Base-by-base conservation (phyloP, 1,140 invertebrate species). In the Zaprionus camerounensis region DNA sequence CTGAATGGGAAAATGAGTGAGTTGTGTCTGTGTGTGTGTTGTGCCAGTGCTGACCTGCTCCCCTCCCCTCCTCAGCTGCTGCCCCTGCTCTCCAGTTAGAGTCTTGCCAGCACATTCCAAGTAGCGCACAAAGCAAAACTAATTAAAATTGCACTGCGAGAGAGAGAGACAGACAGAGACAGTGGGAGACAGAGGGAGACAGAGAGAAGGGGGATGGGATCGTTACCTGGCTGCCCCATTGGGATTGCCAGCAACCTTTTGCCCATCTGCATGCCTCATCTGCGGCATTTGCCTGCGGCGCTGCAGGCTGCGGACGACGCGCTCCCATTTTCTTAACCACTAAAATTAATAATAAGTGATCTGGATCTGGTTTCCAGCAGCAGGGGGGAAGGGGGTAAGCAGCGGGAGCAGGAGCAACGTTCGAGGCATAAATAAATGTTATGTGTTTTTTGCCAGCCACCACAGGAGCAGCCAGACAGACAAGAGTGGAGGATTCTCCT, bases 291-390 rank as follows among this genome's bases (percentile, higher is more conserved):
- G 81, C 83, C 88, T 84, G 88, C 75, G 88, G 88, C 88, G 56
- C 67, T 91, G 46, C 4, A 5, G 38, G 38, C 51, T 36, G 49
- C 31, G 34, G 31, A 36, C 64, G 57, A 76, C 56, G 38, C 68
- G 81, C 91, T 88, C 78, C 78, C 74, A 91, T 91, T 84, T 91
- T 83, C 81, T 85, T 88, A 92, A 91, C 91, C 91, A 92, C 91
- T 92, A 92, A 92, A 91, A 91, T 91, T 91, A 92, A 92, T 92
- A 92, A 92, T 91, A 92, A 92, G 91, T 92, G 91, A 92, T 92
- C 91, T 92, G 81, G 83, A 86, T 91, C 81, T 88, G 86, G 82
- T 85, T 90, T 79, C 85, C 76, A 26, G 24, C 24, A 79, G 76
- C 63, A 82, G 17, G 44, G 59, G 55, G 6, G 9, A 17, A 63